Percentiles rank a stretch among this genome's conserved stretches.
Conservation (phyloP, 23 tunicate genomes). For the Halocynthia aurantium region DNA sequence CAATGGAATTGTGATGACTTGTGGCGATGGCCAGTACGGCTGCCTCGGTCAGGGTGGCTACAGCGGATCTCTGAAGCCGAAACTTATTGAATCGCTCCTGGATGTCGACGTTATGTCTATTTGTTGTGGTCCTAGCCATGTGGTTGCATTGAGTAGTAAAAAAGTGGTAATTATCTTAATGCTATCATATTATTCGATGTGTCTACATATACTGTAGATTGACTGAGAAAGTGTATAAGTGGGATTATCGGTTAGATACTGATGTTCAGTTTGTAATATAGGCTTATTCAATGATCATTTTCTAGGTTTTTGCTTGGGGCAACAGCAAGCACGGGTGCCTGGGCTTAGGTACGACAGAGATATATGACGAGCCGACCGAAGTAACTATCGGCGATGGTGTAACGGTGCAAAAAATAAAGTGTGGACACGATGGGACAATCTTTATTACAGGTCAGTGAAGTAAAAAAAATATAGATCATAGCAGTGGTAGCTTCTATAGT, state of each 20-base stretch:
- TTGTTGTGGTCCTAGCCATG: slow-evolving; percentile 67
- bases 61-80: slow-evolving; percentile 36
- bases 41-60: slow-evolving; percentile 80
- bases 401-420: slow-evolving; percentile 59
- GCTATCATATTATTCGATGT: too few relatives aligned
- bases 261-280: too few relatives aligned
- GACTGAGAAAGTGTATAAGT: too few relatives aligned
- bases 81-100: slow-evolving; percentile 64
- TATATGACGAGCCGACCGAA: slow-evolving; percentile 36
- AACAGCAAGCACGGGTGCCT: slow-evolving; percentile 76
- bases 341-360: slow-evolving; percentile 55
- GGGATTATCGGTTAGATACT: too few relatives aligned
- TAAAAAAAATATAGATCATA: too few relatives aligned
- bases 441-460: slow-evolving; percentile 67
- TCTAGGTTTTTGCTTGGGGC: slow-evolving; percentile 82
- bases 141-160: slow-evolving; percentile 60
- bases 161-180: slow-evolving; percentile 29
- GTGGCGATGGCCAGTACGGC: slow-evolving; percentile 81
- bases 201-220: too few relatives aligned
- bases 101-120: slow-evolving; percentile 71
- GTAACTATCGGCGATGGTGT: slow-evolving; percentile 44
- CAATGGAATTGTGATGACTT: slow-evolving; percentile 85
- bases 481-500: too few relatives aligned
- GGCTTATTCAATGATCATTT: too few relatives aligned
- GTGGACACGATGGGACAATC: slow-evolving; percentile 63